These are phyloP conservation scores for Ammodytes marinus DNA, from an alignment of 2,113 vertebrate species.

Conservation along the genomic window DNA sequence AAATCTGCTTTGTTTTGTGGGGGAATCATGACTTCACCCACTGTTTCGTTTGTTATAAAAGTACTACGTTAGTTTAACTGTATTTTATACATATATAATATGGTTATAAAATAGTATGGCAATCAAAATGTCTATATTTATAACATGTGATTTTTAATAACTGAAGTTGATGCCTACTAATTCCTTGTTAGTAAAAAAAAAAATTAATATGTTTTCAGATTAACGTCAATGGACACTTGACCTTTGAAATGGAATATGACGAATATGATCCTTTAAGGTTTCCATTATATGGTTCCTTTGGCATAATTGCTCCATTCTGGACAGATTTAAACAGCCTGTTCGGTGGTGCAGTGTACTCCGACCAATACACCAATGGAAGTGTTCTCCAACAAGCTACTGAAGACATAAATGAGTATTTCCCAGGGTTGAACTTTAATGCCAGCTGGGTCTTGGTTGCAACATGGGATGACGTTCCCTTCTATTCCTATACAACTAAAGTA, in stretches of 20 bases:
- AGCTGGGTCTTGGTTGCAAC: conserved; percentile 78
- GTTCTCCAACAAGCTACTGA: conserved; percentile 65
- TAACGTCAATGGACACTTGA: conserved; percentile 81
- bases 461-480: conserved; percentile 82
- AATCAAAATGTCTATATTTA: not conserved
- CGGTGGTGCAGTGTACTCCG: conserved; percentile 70
- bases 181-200: not conserved
- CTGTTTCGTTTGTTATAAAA: too few relatives aligned
- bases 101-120: not conserved
- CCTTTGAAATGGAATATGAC: conserved; percentile 43
- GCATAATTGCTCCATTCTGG: conserved; percentile 78
- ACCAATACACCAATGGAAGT: not conserved
- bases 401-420: conserved; percentile 77
- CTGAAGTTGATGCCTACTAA: too few relatives aligned
- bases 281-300: conserved; percentile 9
- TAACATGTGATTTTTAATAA: too few relatives aligned
- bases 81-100: not conserved
- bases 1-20: too few relatives aligned
- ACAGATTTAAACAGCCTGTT: conserved; percentile 78
- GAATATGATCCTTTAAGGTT: conserved; percentile 44
- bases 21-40: too few relatives aligned
- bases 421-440: conserved; percentile 2
- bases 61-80: not conserved
- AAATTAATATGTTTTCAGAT: conserved; percentile 62
- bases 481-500: conserved; percentile 8